Evolutionary conservation across 2,113 vertebrate genomes (phyloP).

Genomic region (Macquaria ambigua): DNA sequence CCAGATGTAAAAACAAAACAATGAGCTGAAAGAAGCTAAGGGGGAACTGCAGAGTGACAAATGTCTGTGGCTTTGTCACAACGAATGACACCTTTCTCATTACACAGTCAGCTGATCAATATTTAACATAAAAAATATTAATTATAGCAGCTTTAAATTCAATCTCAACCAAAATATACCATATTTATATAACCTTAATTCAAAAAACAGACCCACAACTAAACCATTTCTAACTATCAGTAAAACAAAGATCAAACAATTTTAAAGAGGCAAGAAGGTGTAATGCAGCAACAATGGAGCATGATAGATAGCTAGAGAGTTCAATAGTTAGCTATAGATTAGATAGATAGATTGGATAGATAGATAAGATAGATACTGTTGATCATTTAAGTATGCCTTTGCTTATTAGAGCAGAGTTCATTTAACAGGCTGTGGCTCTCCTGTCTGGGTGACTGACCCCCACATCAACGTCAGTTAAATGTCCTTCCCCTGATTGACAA

Average conservation of each 20-base stretch:
- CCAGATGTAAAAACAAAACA: not conserved
- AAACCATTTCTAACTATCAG: not conserved
- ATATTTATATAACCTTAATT: not conserved
- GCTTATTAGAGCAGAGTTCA: conserved; percentile 42
- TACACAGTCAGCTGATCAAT: not conserved
- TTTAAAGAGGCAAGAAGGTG: too few relatives aligned
- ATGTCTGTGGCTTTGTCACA: too few relatives aligned
- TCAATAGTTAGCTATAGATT: not conserved
- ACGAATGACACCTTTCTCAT: not conserved
- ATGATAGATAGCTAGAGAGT: too few relatives aligned
- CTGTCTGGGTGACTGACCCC: conserved; percentile 48
- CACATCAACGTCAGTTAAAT: conserved; percentile 63
- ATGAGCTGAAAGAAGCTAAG: not conserved
- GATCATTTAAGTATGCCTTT: conserved; percentile 23
- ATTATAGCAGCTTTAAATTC: not conserved
- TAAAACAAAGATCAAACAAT: not conserved
- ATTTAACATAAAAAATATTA: not conserved
- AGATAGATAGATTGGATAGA: not conserved
- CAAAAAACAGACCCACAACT: too few relatives aligned
- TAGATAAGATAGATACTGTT: not conserved
- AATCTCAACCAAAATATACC: not conserved
- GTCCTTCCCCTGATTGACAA: conserved; percentile 76
- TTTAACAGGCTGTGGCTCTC: conserved; percentile 42
- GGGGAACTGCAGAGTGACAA: not conserved
- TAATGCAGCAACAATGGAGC: not conserved